Evolutionary conservation across 1,140 invertebrate species (phyloP), one percentile per base, ranked within the genome.

Genomic region (Archegozetes longisetosus): DNA sequence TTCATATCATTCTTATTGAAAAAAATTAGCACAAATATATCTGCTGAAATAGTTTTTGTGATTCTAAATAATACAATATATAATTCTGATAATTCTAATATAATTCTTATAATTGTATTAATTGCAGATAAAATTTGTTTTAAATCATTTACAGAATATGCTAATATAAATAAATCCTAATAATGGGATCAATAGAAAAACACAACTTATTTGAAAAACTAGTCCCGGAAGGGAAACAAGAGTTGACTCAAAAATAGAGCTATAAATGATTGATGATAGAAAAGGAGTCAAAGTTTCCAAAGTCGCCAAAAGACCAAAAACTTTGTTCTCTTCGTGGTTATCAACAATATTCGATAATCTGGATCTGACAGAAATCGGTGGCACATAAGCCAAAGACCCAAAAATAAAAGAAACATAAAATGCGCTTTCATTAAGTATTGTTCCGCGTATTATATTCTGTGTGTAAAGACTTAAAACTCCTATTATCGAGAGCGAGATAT

Each of bases 131-230:
- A n/a, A n/a, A n/a, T n/a, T n/a, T n/a, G n/a, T n/a, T n/a, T n/a
- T n/a, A n/a, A n/a, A n/a, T n/a, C n/a, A n/a, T n/a, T n/a, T n/a
- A n/a, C n/a, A n/a, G n/a, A n/a, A n/a, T n/a, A n/a, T n/a, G n/a
- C n/a, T n/a, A n/a, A n/a, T n/a, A n/a, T n/a, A n/a, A n/a, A n/a
- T n/a, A n/a, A n/a, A n/a, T n/a, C n/a, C n/a, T n/a, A n/a, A n/a
- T n/a, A 57, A 14, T 2, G 55, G 55, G 13, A 57, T 55, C 55
- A 57, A 57, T 2, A 57, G 25, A 13, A 57, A 14, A 23, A 28
- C 13, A 47, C 55, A 57, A 22, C 49, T 55, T 13, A 57, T 20
- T 50, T 60, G 61, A 46, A 61, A 58, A 25, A 62, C 61, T 0
- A 54, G 46, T 3, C 61, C 61, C 0, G 61, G 61, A 59, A 47